Base-by-base conservation (phyloP, 2,888 invertebrate species). In the Gymnoscelis rufifasciata region DNA sequence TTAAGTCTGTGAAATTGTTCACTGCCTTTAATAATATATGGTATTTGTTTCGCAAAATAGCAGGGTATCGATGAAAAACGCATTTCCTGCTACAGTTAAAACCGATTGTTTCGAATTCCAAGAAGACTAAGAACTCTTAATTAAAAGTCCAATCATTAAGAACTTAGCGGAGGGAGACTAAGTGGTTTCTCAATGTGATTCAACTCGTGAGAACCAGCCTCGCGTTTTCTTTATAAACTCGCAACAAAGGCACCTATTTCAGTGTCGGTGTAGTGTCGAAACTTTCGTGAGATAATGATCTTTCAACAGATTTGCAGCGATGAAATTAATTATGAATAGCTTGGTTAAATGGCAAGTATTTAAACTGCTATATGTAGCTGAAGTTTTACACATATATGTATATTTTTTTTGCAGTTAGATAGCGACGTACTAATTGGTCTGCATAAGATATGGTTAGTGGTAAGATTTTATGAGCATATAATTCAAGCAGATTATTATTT, bases 141-240 rank as follows among this genome's bases (percentile, higher is more conserved):
- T 75, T 74, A 74, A 69, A 68, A 74, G 58, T 67, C 62, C 52
- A 62, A 68, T 62, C 55, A 60, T 61, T 56, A 59, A 59, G 57
- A 57, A 59, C 59, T 66, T 63, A 64, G 64, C 74, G 78, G 77
- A 73, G 68, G 76, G 75, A 62, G 47, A 59, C 58, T 60, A 55
- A 56, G 52, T 59, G 53, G 61, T 66, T 76, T 73, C 71, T 74
- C 60, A 59, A 64, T 62, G 62, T 65, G 60, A 45, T 49, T 57
- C 45, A 54, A 45, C 59, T 62, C 74, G 76, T 82, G 81, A 75
- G 82, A 82, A 83, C 68, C 59, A 56, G 59, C 74, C 71, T 63
- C 71, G 72, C 70, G 62, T 63, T 71, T 79, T 75, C 73, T 78
- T 79, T 74, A 61, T 64, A 53, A 69, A 64, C 69, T 60, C 60